Base-by-base conservation (phyloP, 2,113 vertebrate species). In the Lipotes vexillifer region DNA sequence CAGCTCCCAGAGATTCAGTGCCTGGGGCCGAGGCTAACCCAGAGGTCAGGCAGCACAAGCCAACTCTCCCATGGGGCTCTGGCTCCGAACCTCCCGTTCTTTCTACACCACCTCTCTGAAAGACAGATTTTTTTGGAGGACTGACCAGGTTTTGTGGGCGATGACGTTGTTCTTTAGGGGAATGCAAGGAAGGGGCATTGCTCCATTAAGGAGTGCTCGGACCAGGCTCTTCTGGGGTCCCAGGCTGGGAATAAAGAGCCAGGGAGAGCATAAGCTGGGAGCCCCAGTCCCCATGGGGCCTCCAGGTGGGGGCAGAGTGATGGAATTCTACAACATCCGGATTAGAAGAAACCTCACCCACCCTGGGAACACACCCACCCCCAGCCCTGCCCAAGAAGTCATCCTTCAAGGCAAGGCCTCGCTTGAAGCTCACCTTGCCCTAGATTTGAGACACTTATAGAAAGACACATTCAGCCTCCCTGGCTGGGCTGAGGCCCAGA, bases 211-310 rank as follows among this genome's bases (percentile, higher is more conserved):
- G 0, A n/a, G 33, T 41, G 57, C 57, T 57, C 0, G 4, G 46
- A 36, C 52, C 52, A 38, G 20, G 14, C 18, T 71, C 63, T 69
- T 38, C 65, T 59, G 61, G 44, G 27, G 17, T 14, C 55, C 57
- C 18, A 20, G 20, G 36, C 71, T 55, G 69, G 20, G 65, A 36
- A 15, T 1, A 12, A 11, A 36, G 23, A 23, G 27, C 31, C 49
- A 55, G 46, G 55, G 77, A 83, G 55, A 68, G 20, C 41, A 18
- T 27, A 74, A 82, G 66, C 52, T 13, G 2, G 55, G 18, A 25
- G 41, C 3, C 44, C 38, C 23, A 2, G 25, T 5, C 31, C 72
- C 52, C 68, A 15, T 0, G 21, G 57, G 0, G 2, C 13, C 61
- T 12, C 52, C 52, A 17, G 63, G 49, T 7, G 4, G 17, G 29